Evolutionary conservation across 2,797 vertebrate species (phyloP).

Genomic region (Coluber constrictor): DNA sequence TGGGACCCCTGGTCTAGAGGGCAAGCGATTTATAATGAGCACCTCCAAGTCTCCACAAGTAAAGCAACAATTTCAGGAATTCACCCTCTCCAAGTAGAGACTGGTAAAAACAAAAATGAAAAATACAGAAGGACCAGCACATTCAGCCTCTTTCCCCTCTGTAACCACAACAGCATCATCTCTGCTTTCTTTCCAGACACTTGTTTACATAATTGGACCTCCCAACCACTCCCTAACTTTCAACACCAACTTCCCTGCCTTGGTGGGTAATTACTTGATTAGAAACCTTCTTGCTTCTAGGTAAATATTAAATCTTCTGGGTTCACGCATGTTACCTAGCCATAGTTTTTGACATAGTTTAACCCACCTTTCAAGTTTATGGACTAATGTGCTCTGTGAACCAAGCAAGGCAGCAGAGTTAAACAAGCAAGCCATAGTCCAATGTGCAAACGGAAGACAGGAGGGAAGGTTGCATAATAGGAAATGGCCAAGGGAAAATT

Average conservation of each 20-base stretch:
- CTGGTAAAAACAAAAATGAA: neutral
- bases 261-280: neutral
- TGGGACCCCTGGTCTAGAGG: neutral
- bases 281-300: neutral
- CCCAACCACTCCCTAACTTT: neutral
- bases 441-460: neutral
- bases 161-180: neutral
- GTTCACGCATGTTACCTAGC: neutral
- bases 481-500: too few species aligned
- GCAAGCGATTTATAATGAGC: neutral
- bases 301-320: neutral
- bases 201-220: neutral
- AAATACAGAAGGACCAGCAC: neutral
- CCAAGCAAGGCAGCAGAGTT: neutral
- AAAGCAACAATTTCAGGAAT: neutral
- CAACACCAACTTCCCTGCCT: neutral
- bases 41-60: neutral
- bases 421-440: neutral
- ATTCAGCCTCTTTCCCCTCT: neutral
- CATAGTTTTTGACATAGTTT: neutral
- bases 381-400: neutral
- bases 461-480: neutral
- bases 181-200: neutral
- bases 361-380: neutral
- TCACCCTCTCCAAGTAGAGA: neutral